Evolutionary conservation across 1,140 invertebrate genomes (phyloP).

Genomic region (Lepidurus arcticus): DNA sequence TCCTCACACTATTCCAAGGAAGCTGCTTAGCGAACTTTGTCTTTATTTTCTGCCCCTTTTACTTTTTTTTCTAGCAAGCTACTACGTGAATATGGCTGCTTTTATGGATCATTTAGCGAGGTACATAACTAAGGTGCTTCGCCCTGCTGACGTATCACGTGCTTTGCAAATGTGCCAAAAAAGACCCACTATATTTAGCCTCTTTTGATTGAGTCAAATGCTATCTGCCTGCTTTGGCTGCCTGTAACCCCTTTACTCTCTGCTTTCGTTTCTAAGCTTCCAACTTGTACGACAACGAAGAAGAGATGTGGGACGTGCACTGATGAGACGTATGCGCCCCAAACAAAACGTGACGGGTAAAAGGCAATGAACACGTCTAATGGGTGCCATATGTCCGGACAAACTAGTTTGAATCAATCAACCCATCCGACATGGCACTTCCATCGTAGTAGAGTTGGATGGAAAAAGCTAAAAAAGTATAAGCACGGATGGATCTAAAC

Average conservation of each 20-base stretch:
- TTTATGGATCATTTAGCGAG: background rate
- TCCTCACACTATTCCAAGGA: too few species aligned
- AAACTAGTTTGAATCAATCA: slow-evolving; percentile 12
- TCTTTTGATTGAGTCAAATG: slow-evolving; percentile 7
- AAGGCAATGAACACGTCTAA: background rate
- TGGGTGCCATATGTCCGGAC: background rate
- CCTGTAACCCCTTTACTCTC: background rate
- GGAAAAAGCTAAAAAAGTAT: background rate
- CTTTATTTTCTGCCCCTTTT: too few species aligned
- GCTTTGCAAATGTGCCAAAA: slow-evolving; percentile 16
- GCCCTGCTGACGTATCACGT: slow-evolving; percentile 16
- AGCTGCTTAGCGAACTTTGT: too few species aligned
- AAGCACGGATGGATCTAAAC: slow-evolving; percentile 9
- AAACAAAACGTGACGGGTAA: background rate
- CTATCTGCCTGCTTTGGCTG: background rate
- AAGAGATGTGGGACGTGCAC: background rate
- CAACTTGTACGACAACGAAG: background rate
- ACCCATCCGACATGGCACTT: background rate
- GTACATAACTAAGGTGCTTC: background rate
- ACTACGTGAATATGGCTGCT: too few species aligned
- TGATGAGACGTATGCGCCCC: background rate
- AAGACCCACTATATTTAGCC: slow-evolving; percentile 8
- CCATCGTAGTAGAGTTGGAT: background rate
- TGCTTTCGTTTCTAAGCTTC: background rate
- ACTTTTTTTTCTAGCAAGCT: too few species aligned